These are phyloP conservation scores for Hedychridium roseum DNA, from an alignment of 2,888 invertebrate genomes.

Conservation along the genomic window DNA sequence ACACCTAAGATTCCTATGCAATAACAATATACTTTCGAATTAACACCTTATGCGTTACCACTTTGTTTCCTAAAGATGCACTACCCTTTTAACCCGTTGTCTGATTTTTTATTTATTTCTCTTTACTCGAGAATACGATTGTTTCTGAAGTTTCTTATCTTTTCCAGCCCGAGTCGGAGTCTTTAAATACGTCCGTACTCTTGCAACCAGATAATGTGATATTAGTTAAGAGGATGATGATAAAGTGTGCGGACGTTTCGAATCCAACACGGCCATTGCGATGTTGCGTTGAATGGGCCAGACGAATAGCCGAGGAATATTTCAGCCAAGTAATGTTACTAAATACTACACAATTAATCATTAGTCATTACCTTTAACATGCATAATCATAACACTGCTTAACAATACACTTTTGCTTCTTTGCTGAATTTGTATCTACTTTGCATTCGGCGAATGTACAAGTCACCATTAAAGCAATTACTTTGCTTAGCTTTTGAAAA, in stretches of 20 bases:
- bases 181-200: slow-evolving; percentile 57
- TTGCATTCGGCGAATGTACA: neutral
- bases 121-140: too few relatives aligned
- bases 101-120: too few relatives aligned
- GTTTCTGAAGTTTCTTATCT: too few relatives aligned
- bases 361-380: slow-evolving; percentile 5
- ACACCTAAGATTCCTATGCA: too few relatives aligned
- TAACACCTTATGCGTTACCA: too few relatives aligned
- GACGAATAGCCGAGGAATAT: slow-evolving; percentile 96
- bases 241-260: slow-evolving; percentile 97
- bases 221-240: slow-evolving; percentile 93
- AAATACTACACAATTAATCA: slow-evolving; percentile 11
- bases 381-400: neutral
- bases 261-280: slow-evolving; percentile 91
- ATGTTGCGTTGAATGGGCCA: slow-evolving; percentile 91
- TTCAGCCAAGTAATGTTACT: slow-evolving; percentile 77
- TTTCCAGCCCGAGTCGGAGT: slow-evolving; percentile 45
- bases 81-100: too few relatives aligned
- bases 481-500: neutral
- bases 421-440: neutral
- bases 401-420: too few relatives aligned
- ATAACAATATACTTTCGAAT: too few relatives aligned
- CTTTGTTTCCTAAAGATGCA: too few relatives aligned
- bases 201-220: slow-evolving; percentile 82
- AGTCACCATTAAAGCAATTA: neutral